These are phyloP conservation scores for Dendropsophus ebraccatus DNA, from an alignment of 2,113 vertebrate species.

Conservation along the genomic window DNA sequence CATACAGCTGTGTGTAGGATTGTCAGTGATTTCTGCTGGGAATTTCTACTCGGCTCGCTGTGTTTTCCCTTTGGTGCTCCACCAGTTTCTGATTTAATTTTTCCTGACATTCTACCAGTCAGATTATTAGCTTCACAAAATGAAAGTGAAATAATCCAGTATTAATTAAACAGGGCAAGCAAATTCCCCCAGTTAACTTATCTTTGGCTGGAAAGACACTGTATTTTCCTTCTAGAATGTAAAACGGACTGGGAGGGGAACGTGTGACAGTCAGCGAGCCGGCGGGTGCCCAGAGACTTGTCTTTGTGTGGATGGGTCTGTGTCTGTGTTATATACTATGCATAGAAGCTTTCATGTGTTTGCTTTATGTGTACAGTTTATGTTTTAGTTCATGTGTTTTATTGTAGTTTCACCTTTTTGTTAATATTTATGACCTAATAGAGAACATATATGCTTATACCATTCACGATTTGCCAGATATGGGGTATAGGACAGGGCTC, in stretches of 20 bases:
- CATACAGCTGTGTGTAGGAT: slow-evolving; percentile 69
- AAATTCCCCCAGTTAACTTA: slow-evolving; percentile 73
- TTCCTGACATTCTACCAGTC: slow-evolving; percentile 77
- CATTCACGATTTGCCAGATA: too few species aligned
- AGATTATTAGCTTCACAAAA: slow-evolving; percentile 79
- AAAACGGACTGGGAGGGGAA: not conserved
- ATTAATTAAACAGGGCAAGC: slow-evolving; percentile 80
- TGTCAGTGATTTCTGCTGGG: slow-evolving; percentile 72
- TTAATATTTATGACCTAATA: too few species aligned
- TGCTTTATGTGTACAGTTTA: not conserved
- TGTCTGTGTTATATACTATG: not conserved
- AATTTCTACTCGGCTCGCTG: slow-evolving; percentile 70
- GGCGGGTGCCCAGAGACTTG: not conserved
- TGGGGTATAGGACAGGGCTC: too few species aligned
- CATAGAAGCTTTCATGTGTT: not conserved
- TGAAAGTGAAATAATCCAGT: slow-evolving; percentile 80
- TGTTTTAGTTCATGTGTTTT: too few species aligned
- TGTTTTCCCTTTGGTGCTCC: slow-evolving; percentile 72
- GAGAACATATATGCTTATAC: too few species aligned
- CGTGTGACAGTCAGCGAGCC: not conserved
- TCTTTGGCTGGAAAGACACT: slow-evolving; percentile 69
- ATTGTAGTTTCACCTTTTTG: too few species aligned
- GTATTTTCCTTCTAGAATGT: slow-evolving; percentile 60
- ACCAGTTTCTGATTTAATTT: slow-evolving; percentile 81
- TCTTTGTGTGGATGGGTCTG: not conserved